phyloP scores from a whole-genome alignment of 1,140 invertebrate species.

The Schmidtea mediterranea region DNA sequence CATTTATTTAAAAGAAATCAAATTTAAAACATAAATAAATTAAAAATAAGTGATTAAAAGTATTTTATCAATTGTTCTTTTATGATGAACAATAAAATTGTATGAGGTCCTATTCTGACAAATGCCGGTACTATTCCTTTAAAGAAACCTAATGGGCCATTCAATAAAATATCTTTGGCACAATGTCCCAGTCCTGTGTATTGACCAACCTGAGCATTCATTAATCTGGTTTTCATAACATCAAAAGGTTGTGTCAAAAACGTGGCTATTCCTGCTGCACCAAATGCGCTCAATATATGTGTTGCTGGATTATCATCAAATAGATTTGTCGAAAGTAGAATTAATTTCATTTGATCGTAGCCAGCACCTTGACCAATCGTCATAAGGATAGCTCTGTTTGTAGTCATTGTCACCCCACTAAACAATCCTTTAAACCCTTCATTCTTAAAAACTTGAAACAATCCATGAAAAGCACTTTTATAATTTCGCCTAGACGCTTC shows the following conservation, averaged over 20 bases:
- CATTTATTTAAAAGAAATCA: too few relatives aligned
- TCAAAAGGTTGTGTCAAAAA: conserved; percentile 79
- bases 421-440: conserved; percentile 32
- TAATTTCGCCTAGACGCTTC: conserved; percentile 67
- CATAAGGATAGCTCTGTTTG: conserved; percentile 61
- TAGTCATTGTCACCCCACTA: conserved; percentile 64
- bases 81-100: conserved; percentile 82
- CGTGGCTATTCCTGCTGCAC: conserved; percentile 69
- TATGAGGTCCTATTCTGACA: conserved; percentile 83
- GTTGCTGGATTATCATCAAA: conserved; percentile 59
- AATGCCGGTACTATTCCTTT: conserved; percentile 78
- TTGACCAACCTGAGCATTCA: conserved; percentile 33
- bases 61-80: conserved; percentile 66
- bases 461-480: conserved; percentile 78
- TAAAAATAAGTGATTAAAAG: too few relatives aligned
- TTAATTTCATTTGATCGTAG: conserved; percentile 71
- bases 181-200: background rate
- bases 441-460: conserved; percentile 37
- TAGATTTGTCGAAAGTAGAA: conserved; percentile 39
- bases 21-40: too few relatives aligned
- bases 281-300: conserved; percentile 58
- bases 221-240: conserved; percentile 78
- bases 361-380: conserved; percentile 66
- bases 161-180: background rate
- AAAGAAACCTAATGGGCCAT: background rate